Base-by-base conservation (phyloP, 2,888 invertebrate genomes). In the Cabera pusaria region DNA sequence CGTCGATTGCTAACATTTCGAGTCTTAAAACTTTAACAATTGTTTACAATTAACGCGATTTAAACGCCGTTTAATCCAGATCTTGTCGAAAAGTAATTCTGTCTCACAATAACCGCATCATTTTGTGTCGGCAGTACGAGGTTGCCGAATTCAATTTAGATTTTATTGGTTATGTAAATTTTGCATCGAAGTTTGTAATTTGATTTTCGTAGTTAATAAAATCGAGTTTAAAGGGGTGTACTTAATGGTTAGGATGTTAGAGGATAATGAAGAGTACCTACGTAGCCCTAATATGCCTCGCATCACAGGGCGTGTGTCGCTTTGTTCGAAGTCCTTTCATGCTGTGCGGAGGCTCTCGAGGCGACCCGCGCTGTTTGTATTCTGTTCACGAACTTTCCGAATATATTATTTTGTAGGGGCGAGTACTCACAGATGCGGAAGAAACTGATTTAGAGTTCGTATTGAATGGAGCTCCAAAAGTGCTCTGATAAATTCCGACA, bases 321-420 rank as follows among this genome's bases (percentile, higher is more conserved):
- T 80, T 81, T 80, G 75, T 81, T 78, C 64, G 62, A 62, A 59
- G 52, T 68, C 66, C 68, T 73, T 78, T 75, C 71, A 76, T 72
- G 60, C 70, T 66, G 53, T 68, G 70, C 70, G 69, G 59, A 65
- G 63, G 66, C 68, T 70, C 70, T 74, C 77, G 65, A 66, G 73
- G 58, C 43, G 73, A 65, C 59, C 69, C 71, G 73, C 56, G 46
- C 61, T 80, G 75, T 85, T 84, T 81, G 76, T 84, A 84, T 85
- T 84, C 80, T 69, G 79, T 81, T 75, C 84, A 79, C 84, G 82
- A 80, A 83, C 76, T 76, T 75, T 72, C 60, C 65, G 83, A 81
- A 84, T 86, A 82, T 77, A 79, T 85, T 85, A 85, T 83, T 78
- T 73, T 64, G 68, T 69, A 65, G 66, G 72, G 65, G 65, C 59